Evolutionary conservation across 2,113 vertebrate species (phyloP), one percentile per base, ranked within the genome.

Genomic region (Melospiza georgiana): DNA sequence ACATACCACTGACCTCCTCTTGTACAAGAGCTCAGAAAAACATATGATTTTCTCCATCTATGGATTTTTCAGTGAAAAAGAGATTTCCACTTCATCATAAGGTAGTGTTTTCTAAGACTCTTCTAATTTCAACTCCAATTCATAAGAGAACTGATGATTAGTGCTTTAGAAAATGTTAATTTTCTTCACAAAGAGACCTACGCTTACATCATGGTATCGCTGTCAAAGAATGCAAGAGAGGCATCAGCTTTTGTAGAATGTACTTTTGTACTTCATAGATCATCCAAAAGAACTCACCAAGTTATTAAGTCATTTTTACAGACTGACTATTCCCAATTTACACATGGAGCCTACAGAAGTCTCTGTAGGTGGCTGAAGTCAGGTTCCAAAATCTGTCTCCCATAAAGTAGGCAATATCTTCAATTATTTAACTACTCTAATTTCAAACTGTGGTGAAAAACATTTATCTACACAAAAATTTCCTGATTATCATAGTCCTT

Each of bases 281-380:
- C 18, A 35, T 30, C 17, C 54, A 58, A 73, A 90, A 39, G 15
- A 73, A 39, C 15, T 43, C 48, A 62, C 5, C 14, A 67, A 39
- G 16, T 35, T 35, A 46, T 67, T 55, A 57, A 39, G 7, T 30
- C 17, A 41, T 8, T 43, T 8, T 39, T 55, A 30, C 1, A 37
- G 22, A 43, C 11, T 66, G 22, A 55, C 5, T 52, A 37, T 33
- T 66, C 37, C 14, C 6, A 54, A 2, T 66, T 65, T 37, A 33
- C 1, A 20, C 18, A 23, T 12, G 3, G 28, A 7, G 4, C 7
- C 39, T 54, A 24, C 6, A 37, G 11, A 5, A 23, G 2, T 61
- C 7, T 43, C 18, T 61, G 58, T 25, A 54, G 2, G 4, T 1
- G 0, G 0, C 6, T 46, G 13, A 80, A 93, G 4, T 4, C 35